Percentiles rank a stretch among this genome's conserved stretches.
phyloP scores from a whole-genome alignment of 2,797 vertebrate species.

The Sebastiscus albofasciatus region DNA sequence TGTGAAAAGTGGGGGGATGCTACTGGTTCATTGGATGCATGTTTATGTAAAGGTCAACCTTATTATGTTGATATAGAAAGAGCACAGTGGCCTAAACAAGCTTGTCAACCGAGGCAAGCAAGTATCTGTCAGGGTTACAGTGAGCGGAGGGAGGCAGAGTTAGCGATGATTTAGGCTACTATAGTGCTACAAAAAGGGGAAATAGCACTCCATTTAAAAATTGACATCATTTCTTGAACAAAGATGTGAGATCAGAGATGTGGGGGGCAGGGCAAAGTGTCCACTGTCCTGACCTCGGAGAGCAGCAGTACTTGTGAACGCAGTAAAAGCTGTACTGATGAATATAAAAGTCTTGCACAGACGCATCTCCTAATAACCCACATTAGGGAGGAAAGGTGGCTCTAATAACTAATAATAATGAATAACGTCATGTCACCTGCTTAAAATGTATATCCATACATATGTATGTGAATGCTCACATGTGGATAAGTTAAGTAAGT shows the following conservation, averaged over 20 bases:
- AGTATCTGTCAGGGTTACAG: slow-evolving; percentile 86
- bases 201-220: slow-evolving; percentile 38
- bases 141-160: slow-evolving; percentile 13
- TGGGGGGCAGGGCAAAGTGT: background rate
- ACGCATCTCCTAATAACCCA: background rate
- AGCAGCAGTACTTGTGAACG: background rate
- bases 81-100: slow-evolving; percentile 72
- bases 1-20: slow-evolving; percentile 34
- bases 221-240: slow-evolving; percentile 14
- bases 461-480: background rate
- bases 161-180: slow-evolving; percentile 36
- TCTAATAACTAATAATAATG: background rate
- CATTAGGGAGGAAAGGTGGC: background rate
- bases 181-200: slow-evolving; percentile 13
- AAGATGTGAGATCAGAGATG: background rate
- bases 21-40: slow-evolving; percentile 65
- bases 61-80: slow-evolving; percentile 77
- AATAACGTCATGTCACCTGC: background rate
- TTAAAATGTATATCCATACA: background rate
- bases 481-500: too few species aligned
- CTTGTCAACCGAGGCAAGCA: slow-evolving; percentile 56
- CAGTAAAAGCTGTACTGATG: background rate
- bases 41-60: slow-evolving; percentile 81
- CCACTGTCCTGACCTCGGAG: background rate
- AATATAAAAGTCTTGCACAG: background rate